phyloP scores from a whole-genome alignment of 2,888 invertebrate genomes.

The Dexiosoma caninum region DNA sequence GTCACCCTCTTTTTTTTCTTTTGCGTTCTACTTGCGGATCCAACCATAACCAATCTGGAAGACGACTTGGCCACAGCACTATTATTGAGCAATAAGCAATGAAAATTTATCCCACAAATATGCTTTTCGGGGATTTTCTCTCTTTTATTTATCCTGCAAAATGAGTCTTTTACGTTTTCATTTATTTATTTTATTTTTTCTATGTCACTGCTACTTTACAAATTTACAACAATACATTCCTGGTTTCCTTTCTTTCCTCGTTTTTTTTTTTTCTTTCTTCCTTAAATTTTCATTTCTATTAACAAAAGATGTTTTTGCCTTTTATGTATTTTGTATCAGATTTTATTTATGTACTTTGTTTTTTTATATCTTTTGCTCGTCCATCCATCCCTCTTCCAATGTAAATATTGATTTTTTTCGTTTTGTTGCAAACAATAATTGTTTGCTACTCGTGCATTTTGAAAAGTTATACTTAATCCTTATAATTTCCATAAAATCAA shows the following conservation, averaged over 20 bases:
- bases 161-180: background rate
- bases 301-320: constrained; percentile 46
- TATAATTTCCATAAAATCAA: background rate
- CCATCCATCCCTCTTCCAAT: background rate
- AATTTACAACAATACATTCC: constrained; percentile 2
- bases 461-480: background rate
- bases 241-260: too few relatives aligned
- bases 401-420: constrained; percentile 23
- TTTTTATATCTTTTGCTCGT: background rate
- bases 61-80: background rate
- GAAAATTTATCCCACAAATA: constrained; percentile 47
- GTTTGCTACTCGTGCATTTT: background rate
- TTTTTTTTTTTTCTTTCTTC: background rate
- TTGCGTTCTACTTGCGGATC: background rate
- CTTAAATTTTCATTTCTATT: constrained; percentile 32
- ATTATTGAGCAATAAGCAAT: constrained; percentile 21
- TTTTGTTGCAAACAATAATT: background rate
- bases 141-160: background rate
- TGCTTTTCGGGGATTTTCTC: constrained; percentile 18
- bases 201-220: constrained; percentile 22
- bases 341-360: constrained; percentile 39
- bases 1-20: constrained; percentile 8
- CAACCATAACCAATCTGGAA: background rate
- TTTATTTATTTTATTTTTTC: too few relatives aligned
- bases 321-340: constrained; percentile 36